Conservation (phyloP, 64 coral and sea anemone species). For the Orbicella faveolata region DNA sequence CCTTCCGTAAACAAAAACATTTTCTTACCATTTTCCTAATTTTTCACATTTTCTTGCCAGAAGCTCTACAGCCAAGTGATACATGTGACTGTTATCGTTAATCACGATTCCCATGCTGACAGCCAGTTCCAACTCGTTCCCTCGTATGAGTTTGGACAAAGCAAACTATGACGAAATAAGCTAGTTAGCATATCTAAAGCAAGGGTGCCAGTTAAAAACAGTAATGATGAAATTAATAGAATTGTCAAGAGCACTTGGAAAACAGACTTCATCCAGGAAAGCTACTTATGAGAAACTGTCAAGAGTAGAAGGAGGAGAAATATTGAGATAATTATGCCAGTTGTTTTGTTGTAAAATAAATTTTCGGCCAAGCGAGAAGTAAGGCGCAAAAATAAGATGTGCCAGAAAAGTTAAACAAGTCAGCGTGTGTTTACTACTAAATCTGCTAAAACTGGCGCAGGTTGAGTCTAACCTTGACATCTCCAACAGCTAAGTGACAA, state of each 20-base stretch:
- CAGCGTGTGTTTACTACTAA: not conserved
- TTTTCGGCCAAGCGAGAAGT: too few species aligned
- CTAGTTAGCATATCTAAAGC: not conserved
- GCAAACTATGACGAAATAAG: slow-evolving; percentile 54
- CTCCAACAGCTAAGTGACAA: slow-evolving; percentile 92
- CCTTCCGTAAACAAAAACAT: too few species aligned
- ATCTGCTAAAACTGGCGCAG: not conserved
- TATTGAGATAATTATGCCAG: too few species aligned
- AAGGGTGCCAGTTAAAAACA: not conserved
- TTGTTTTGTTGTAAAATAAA: too few species aligned
- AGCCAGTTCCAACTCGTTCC: slow-evolving; percentile 87
- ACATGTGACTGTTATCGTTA: slow-evolving; percentile 40
- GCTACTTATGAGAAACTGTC: too few species aligned
- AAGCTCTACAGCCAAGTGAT: slow-evolving; percentile 58
- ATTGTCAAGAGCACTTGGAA: too few species aligned
- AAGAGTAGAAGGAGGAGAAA: too few species aligned
- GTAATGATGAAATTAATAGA: too few species aligned
- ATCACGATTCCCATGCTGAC: slow-evolving; percentile 75
- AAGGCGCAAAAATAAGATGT: too few species aligned
- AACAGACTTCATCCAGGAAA: too few species aligned
- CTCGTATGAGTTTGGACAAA: slow-evolving; percentile 89
- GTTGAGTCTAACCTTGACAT: slow-evolving; percentile 57
- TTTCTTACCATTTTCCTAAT: slow-evolving; percentile 85
- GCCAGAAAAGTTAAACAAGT: not conserved
- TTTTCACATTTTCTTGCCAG: slow-evolving; percentile 82